These are phyloP conservation scores for Rhopilema esculentum DNA, from an alignment of 30 jellyfish, hydroid and myxozoan genomes.

Conservation along the genomic window DNA sequence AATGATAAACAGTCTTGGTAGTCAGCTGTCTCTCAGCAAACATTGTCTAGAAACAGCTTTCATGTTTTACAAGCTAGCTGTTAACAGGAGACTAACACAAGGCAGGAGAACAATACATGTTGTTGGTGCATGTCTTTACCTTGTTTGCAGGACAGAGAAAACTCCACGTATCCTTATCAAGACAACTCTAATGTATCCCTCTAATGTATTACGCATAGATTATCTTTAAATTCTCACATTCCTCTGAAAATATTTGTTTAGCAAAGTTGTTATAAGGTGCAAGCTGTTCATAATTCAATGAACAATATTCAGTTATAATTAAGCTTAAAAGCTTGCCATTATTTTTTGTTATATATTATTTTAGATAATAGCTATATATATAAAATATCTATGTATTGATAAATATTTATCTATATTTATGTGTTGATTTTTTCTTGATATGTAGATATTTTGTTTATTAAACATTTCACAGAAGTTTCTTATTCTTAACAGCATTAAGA, in stretches of 20 bases:
- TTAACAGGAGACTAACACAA: constrained; percentile 75
- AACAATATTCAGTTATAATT: no score
- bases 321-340: no score
- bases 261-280: no score
- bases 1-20: constrained; percentile 80
- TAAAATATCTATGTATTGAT: no score
- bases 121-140: constrained; percentile 94
- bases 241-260: no score
- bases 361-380: no score
- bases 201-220: no score
- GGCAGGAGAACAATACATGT: constrained; percentile 91
- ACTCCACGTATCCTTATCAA: constrained; percentile 92
- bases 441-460: no score
- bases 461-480: neutral
- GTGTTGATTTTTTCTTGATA: no score
- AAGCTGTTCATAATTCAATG: no score
- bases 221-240: no score
- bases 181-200: neutral
- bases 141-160: constrained; percentile 94
- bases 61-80: constrained; percentile 94
- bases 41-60: constrained; percentile 93
- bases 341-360: no score
- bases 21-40: constrained; percentile 79
- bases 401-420: neutral
- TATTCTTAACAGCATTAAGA: constrained; percentile 53